Conservation (phyloP, 2,797 vertebrate species). For the Craterocephalus amniculus region DNA sequence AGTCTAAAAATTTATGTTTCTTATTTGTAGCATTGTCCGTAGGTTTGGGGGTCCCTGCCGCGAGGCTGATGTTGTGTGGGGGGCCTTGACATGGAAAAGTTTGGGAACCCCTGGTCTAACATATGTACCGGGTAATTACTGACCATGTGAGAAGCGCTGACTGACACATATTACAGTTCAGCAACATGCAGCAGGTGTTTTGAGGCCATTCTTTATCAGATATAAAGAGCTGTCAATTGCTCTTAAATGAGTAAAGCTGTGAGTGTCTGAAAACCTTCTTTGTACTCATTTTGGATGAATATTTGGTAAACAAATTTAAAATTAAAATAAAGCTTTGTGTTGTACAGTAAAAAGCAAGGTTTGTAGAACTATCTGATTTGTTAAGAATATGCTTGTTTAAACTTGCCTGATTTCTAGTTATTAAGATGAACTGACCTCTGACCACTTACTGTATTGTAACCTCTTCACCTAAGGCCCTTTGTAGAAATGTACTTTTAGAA, state of each 20-base stretch:
- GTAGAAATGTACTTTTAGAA: neutral
- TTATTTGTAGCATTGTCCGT: no score
- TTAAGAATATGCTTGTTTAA: no score
- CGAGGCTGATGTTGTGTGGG: no score
- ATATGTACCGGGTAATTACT: conserved; percentile 10
- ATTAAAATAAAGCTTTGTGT: neutral
- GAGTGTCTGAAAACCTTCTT: conserved; percentile 32
- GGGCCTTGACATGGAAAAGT: no score
- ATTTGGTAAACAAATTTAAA: no score
- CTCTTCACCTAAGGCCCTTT: neutral
- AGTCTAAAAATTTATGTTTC: no score
- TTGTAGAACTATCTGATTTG: neutral
- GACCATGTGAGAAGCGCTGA: conserved; percentile 5
- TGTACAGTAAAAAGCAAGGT: neutral
- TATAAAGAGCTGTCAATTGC: neutral
- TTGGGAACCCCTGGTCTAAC: no score
- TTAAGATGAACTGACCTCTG: neutral
- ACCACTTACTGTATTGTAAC: neutral
- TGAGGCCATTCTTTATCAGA: neutral
- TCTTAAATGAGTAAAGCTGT: conserved; percentile 5
- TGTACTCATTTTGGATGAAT: neutral
- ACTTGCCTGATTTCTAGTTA: neutral
- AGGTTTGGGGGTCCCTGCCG: no score
- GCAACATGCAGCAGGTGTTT: neutral
- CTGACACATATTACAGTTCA: conserved; percentile 11